Conservation (phyloP, 92 coral and sea anemone genomes). For the Paragorgia papillata region DNA sequence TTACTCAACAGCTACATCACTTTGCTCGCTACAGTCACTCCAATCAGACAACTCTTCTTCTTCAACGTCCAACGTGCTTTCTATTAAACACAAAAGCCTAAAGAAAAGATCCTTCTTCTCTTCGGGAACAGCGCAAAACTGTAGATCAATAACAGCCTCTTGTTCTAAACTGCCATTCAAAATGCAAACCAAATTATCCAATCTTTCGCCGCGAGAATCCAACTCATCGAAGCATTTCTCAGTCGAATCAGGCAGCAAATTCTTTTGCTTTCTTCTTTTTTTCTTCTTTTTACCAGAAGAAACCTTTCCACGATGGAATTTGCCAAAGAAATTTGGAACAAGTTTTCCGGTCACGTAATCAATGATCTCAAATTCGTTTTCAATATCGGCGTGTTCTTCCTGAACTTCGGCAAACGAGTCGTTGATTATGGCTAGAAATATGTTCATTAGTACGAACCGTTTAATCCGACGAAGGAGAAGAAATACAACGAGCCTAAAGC, state of each 20-base stretch:
- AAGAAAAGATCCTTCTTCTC: neutral
- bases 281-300: neutral
- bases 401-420: constrained; percentile 47
- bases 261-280: neutral
- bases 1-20: too few relatives aligned
- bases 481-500: constrained; percentile 73
- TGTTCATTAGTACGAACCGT: constrained; percentile 80
- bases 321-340: neutral
- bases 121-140: neutral
- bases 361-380: constrained; percentile 12
- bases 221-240: neutral
- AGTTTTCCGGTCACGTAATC: constrained; percentile 18
- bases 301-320: neutral
- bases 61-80: neutral
- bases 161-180: neutral
- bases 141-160: neutral
- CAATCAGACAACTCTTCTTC: too few relatives aligned
- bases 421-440: constrained; percentile 88
- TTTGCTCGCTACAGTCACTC: too few relatives aligned
- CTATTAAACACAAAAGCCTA: neutral
- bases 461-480: constrained; percentile 71
- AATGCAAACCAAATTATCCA: neutral
- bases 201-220: neutral
- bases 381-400: neutral
- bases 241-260: neutral